A percentile compares a stretch with the other conserved stretches of the same genome.
These are phyloP conservation scores for Phasianus colchicus DNA, from an alignment of 2,113 vertebrate genomes.

Conservation along the genomic window DNA sequence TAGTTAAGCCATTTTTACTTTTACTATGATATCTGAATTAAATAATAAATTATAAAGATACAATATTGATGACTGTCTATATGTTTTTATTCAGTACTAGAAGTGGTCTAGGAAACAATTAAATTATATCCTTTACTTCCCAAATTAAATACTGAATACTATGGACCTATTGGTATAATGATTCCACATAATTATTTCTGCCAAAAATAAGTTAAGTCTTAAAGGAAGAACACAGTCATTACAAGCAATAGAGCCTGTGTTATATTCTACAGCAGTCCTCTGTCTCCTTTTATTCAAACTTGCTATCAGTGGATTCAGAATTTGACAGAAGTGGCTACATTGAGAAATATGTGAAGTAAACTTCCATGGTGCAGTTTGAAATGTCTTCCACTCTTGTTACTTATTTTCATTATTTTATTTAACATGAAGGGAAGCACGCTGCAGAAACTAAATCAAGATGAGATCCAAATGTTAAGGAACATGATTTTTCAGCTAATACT, in stretches of 20 bases:
- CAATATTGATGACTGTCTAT: constrained; percentile 31
- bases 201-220: constrained; percentile 79
- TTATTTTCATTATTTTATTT: constrained; percentile 36
- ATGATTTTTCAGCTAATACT: background rate
- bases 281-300: constrained; percentile 28
- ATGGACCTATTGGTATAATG: constrained; percentile 75
- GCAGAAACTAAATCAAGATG: background rate
- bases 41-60: constrained; percentile 59
- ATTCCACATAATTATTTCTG: constrained; percentile 78
- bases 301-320: constrained; percentile 38
- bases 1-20: constrained; percentile 42
- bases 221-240: constrained; percentile 72
- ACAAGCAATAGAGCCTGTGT: constrained; percentile 66
- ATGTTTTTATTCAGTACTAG: constrained; percentile 51
- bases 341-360: constrained; percentile 18
- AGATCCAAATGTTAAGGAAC: background rate
- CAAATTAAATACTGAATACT: constrained; percentile 57
- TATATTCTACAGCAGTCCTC: constrained; percentile 34
- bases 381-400: background rate
- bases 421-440: background rate
- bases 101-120: constrained; percentile 38
- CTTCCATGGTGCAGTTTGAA: background rate
- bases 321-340: background rate
- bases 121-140: constrained; percentile 58
- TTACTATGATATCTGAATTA: constrained; percentile 40